These are phyloP conservation scores for Dysdera silvatica DNA, from an alignment of 1,140 invertebrate genomes.

Conservation along the genomic window DNA sequence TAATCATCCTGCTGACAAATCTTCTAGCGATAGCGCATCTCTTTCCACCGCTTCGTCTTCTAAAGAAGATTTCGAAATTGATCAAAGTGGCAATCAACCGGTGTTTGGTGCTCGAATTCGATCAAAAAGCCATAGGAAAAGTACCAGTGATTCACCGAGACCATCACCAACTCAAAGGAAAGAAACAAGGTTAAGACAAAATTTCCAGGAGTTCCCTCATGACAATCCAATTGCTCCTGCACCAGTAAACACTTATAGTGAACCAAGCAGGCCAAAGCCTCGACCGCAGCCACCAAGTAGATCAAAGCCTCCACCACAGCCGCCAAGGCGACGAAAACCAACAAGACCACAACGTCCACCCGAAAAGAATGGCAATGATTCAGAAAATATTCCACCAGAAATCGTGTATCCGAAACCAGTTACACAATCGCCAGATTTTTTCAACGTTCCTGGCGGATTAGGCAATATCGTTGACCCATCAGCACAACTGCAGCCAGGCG, in stretches of 20 bases:
- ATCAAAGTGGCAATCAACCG: slow-evolving; percentile 8
- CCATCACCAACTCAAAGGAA: slow-evolving; percentile 11
- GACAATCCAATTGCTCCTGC: no score
- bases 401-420: not conserved
- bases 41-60: slow-evolving; percentile 2
- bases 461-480: slow-evolving; percentile 11
- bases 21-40: slow-evolving; percentile 8
- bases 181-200: not conserved
- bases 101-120: slow-evolving; percentile 20
- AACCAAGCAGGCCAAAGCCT: not conserved
- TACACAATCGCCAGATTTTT: not conserved
- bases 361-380: no score
- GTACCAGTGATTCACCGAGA: not conserved
- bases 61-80: no score
- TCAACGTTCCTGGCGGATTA: slow-evolving; percentile 13
- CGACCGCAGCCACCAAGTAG: not conserved
- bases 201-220: not conserved
- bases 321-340: not conserved
- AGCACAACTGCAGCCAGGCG: not conserved
- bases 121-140: not conserved
- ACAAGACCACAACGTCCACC: not conserved
- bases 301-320: not conserved
- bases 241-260: not conserved
- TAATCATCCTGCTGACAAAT: slow-evolving; percentile 1
- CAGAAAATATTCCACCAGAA: not conserved